Conservation (phyloP, 2,797 vertebrate species). For the Triplophysa yarkandensis region DNA sequence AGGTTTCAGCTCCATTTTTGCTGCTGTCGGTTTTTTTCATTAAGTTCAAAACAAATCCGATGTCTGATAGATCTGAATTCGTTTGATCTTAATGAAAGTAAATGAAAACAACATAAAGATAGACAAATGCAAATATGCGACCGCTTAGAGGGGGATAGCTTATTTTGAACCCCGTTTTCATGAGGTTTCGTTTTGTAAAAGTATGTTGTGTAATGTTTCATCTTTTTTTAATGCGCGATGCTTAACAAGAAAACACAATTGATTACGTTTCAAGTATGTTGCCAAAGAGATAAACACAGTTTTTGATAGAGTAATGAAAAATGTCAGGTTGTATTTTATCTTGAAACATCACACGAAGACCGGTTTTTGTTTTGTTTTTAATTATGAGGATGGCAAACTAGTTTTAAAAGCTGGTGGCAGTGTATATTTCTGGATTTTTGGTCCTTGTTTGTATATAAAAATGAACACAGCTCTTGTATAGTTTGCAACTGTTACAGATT, state of each 20-base stretch:
- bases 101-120: conserved; percentile 9
- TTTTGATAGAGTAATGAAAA: conserved; percentile 21
- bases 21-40: not conserved
- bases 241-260: conserved; percentile 1
- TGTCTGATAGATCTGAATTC: conserved; percentile 6
- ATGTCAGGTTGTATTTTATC: conserved; percentile 4
- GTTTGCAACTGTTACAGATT: not conserved
- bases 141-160: not conserved
- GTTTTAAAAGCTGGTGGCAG: not conserved
- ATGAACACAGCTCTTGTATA: not conserved
- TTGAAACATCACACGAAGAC: conserved; percentile 2
- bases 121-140: conserved; percentile 19
- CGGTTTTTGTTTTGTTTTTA: conserved; percentile 3
- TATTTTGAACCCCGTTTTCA: not conserved
- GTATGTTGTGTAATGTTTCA: not conserved
- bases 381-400: conserved; percentile 2
- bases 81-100: not conserved
- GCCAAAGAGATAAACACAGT: conserved; percentile 22
- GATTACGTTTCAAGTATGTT: not conserved
- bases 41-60: conserved; percentile 13
- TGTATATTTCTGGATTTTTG: not conserved
- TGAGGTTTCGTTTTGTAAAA: not conserved
- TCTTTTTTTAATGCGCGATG: not conserved
- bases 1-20: not conserved
- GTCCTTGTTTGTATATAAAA: not conserved